A percentile compares a stretch with the other conserved stretches of the same genome.
Conservation (phyloP, 1,140 invertebrate species). For the Lucilia sericata region DNA sequence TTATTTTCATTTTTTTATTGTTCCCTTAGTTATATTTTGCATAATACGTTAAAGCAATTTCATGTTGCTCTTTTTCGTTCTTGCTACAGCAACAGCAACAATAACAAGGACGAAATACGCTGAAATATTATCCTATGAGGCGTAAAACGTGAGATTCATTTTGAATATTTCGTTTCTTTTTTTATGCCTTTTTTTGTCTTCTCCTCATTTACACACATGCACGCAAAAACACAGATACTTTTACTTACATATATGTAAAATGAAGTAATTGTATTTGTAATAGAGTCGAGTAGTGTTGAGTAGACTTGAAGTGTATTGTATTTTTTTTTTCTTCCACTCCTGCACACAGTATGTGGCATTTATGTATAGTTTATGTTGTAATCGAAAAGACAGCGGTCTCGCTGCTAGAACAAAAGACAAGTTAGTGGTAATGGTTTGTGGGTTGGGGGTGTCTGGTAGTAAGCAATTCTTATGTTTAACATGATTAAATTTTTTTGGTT, state of each 20-base stretch:
- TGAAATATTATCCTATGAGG: constrained; percentile 40
- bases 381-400: too few species aligned
- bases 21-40: constrained; percentile 39
- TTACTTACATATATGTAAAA: not conserved
- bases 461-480: too few species aligned
- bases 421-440: too few species aligned
- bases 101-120: not conserved
- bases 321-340: too few species aligned
- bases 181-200: not conserved
- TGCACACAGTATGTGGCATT: not conserved
- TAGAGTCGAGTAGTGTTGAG: not conserved
- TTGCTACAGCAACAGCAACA: not conserved
- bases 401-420: too few species aligned
- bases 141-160: constrained; percentile 42
- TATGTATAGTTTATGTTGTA: not conserved
- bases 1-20: constrained; percentile 34
- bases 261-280: constrained; percentile 7
- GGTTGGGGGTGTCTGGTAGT: too few species aligned
- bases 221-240: not conserved
- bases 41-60: constrained; percentile 21
- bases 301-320: not conserved
- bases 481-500: too few species aligned
- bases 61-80: not conserved
- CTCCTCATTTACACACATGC: not conserved
- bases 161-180: constrained; percentile 31